Conservation (phyloP, 2,113 vertebrate species). For the Lepus europaeus region DNA sequence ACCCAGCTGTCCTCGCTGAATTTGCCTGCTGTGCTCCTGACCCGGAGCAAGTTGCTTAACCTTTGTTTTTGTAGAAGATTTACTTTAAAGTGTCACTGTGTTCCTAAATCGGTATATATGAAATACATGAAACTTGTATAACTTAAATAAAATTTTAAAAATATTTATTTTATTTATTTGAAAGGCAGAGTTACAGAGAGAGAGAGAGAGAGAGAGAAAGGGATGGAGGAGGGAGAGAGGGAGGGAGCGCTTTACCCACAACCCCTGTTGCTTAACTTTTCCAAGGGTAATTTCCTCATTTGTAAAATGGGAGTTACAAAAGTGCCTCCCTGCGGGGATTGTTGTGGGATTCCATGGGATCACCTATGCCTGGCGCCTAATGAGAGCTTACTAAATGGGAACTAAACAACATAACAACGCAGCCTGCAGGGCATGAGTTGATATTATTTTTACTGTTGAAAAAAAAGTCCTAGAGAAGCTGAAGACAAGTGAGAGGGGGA, state of each 20-base stretch:
- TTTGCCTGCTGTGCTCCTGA: neutral
- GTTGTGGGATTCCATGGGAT: neutral
- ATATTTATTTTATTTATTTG: too few species aligned
- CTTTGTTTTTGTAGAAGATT: neutral
- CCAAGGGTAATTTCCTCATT: constrained; percentile 11
- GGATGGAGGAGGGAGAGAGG: too few species aligned
- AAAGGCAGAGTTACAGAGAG: too few species aligned
- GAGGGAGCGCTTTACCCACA: too few species aligned
- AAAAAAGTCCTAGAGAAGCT: neutral
- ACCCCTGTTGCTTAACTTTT: neutral
- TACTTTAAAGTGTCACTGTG: too few species aligned
- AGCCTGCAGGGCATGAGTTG: neutral
- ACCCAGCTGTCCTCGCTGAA: neutral
- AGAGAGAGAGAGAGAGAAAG: too few species aligned
- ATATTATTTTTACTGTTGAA: neutral
- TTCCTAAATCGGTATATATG: too few species aligned
- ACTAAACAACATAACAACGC: constrained; percentile 1
- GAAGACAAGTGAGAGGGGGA: neutral
- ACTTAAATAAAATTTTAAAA: too few species aligned
- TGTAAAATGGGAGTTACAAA: constrained; percentile 12
- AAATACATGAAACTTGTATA: too few species aligned
- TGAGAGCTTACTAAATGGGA: neutral
- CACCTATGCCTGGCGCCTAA: neutral
- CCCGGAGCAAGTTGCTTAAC: constrained; percentile 23
- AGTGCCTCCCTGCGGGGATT: neutral